A percentile compares a stretch with the other conserved stretches of the same genome.
Evolutionary conservation across 1,140 invertebrate species (phyloP).

Genomic region (Brachionus calyciflorus): DNA sequence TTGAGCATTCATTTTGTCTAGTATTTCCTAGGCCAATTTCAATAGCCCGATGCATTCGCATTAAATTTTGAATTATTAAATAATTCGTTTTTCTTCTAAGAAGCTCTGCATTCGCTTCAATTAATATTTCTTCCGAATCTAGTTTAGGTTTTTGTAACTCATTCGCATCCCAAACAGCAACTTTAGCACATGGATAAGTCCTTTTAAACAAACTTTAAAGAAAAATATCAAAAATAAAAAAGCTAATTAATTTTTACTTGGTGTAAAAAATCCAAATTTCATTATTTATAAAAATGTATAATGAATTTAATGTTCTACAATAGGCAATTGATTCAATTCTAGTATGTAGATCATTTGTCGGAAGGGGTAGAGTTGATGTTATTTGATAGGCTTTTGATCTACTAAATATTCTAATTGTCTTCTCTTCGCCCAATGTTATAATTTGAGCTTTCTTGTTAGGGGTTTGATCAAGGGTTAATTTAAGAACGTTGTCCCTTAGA

Average conservation of each 20-base stretch:
- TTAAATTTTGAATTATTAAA: conserved; percentile 9
- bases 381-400: not conserved
- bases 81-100: not conserved
- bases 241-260: conserved; percentile 50
- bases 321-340: conserved; percentile 55
- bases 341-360: conserved; percentile 54
- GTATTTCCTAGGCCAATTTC: conserved; percentile 13
- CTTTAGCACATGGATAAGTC: conserved; percentile 57
- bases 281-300: conserved; percentile 55
- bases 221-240: not conserved
- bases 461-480: not conserved
- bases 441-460: not conserved
- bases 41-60: not conserved
- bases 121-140: conserved; percentile 53
- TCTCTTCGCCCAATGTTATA: conserved; percentile 9
- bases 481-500: not conserved
- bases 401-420: conserved; percentile 23
- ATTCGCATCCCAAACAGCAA: conserved; percentile 55
- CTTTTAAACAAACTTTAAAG: conserved; percentile 48
- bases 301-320: conserved; percentile 55
- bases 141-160: conserved; percentile 51
- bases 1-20: conserved; percentile 50
- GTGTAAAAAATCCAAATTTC: conserved; percentile 60
- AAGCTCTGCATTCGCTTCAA: not conserved
- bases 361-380: conserved; percentile 56